Percentiles rank a stretch among this genome's conserved stretches.
These are phyloP conservation scores for Apodemus agrarius DNA, from an alignment of 2,797 vertebrate genomes.

Conservation along the genomic window DNA sequence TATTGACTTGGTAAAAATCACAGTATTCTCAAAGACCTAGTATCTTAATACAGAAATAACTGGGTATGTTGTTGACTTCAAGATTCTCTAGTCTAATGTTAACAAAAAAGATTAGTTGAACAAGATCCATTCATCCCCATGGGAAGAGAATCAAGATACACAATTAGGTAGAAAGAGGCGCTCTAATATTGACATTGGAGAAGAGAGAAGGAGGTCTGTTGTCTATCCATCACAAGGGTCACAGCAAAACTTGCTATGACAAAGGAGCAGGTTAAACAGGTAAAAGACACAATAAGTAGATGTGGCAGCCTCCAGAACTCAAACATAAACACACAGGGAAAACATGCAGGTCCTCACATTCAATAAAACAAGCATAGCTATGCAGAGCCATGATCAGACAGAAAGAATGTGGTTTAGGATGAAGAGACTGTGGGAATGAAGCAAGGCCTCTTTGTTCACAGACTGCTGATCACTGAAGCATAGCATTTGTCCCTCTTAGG, in stretches of 20 bases:
- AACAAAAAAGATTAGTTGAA: conserved; percentile 5
- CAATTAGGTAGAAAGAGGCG: neutral
- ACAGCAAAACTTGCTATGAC: neutral
- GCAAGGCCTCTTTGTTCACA: neutral
- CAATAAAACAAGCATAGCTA: neutral
- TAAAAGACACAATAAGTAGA: neutral
- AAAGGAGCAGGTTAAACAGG: neutral
- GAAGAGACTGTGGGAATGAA: neutral
- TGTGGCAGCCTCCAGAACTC: neutral
- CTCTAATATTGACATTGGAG: neutral
- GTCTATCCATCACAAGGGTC: neutral
- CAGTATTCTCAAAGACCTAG: neutral
- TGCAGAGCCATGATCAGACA: no score
- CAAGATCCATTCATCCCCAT: neutral
- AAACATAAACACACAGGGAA: neutral
- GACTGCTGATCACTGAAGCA: neutral
- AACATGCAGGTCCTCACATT: neutral
- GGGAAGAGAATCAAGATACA: neutral
- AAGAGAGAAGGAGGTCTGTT: no score
- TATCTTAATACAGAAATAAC: neutral
- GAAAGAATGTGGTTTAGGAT: neutral
- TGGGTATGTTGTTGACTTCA: neutral
- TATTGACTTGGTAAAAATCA: conserved; percentile 17
- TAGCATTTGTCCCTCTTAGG: neutral
- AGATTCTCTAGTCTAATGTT: conserved; percentile 26